A percentile compares a stretch with the other conserved stretches of the same genome.
phyloP scores from a whole-genome alignment of 2,113 vertebrate genomes.

The Takifugu flavidus region DNA sequence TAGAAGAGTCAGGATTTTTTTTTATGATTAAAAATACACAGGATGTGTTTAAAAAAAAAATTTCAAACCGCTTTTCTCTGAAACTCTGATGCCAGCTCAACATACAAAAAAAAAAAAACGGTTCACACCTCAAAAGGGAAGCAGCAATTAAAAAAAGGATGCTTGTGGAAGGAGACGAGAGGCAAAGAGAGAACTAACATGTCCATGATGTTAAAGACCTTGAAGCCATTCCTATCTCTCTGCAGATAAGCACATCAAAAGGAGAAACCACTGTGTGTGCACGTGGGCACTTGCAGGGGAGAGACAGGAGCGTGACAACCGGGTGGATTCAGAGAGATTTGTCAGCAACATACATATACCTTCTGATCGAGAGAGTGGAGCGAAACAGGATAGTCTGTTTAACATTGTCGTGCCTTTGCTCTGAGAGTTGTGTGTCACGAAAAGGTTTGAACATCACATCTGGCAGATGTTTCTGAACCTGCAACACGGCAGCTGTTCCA shows the following conservation, averaged over 20 bases:
- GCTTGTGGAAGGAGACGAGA: conserved; percentile 26
- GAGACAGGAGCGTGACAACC: neutral
- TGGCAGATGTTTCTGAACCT: conserved; percentile 34
- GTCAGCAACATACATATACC: conserved; percentile 26
- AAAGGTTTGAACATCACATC: conserved; percentile 8
- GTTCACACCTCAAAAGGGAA: conserved; percentile 31
- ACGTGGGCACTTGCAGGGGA: neutral
- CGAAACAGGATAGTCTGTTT: conserved; percentile 39
- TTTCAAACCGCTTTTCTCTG: no score
- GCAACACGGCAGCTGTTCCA: conserved; percentile 33
- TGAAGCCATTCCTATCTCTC: conserved; percentile 39
- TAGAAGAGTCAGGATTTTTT: neutral
- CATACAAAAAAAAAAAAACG: conserved; percentile 21
- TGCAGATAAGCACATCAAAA: conserved; percentile 60
- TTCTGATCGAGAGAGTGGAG: conserved; percentile 19
- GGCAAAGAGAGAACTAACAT: conserved; percentile 20
- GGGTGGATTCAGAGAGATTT: conserved; percentile 26
- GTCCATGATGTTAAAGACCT: conserved; percentile 35
- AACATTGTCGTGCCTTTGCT: conserved; percentile 5
- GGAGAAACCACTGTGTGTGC: conserved; percentile 1
- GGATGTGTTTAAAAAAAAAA: no score
- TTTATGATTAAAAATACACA: neutral
- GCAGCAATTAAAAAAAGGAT: conserved; percentile 40
- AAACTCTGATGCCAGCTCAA: conserved; percentile 44
- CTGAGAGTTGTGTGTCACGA: neutral